Evolutionary conservation across 92 coral and sea anemone genomes (phyloP).

Genomic region (Bergia puertoricense): DNA sequence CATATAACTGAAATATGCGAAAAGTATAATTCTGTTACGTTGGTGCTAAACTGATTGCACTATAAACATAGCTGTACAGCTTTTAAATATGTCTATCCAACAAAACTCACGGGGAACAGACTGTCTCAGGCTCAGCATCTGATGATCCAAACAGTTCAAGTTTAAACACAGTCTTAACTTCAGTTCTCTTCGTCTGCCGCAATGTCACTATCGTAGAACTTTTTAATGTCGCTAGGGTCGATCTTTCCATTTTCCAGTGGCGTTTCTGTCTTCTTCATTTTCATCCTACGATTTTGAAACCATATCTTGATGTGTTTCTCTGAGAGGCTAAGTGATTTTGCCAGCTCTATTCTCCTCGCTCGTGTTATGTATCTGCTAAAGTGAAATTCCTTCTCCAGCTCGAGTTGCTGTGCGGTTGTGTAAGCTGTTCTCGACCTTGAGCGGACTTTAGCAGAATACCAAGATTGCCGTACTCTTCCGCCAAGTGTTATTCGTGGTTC

Average conservation of each 20-base stretch:
- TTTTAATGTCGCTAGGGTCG: constrained; percentile 69
- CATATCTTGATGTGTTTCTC: constrained; percentile 87
- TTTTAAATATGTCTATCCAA: neutral
- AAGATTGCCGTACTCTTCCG: constrained; percentile 66
- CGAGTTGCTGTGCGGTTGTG: constrained; percentile 82
- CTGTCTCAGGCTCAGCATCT: no score
- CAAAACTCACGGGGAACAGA: neutral
- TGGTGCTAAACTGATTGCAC: neutral
- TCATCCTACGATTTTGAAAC: constrained; percentile 91
- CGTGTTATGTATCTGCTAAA: constrained; percentile 81
- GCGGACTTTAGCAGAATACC: constrained; percentile 82
- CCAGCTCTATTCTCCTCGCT: constrained; percentile 76
- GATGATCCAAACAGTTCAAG: neutral
- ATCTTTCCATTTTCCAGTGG: constrained; percentile 67
- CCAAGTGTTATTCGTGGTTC: constrained; percentile 35
- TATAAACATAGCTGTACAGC: neutral
- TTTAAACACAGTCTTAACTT: neutral
- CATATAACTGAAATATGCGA: no score
- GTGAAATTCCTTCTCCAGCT: constrained; percentile 81
- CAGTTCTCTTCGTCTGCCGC: constrained; percentile 30
- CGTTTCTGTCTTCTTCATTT: constrained; percentile 75
- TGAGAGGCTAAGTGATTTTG: constrained; percentile 73
- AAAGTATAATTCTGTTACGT: neutral
- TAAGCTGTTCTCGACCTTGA: constrained; percentile 84
- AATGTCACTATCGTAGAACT: constrained; percentile 59